Conservation (phyloP, 1,140 invertebrate species). For the Delia radicum region DNA sequence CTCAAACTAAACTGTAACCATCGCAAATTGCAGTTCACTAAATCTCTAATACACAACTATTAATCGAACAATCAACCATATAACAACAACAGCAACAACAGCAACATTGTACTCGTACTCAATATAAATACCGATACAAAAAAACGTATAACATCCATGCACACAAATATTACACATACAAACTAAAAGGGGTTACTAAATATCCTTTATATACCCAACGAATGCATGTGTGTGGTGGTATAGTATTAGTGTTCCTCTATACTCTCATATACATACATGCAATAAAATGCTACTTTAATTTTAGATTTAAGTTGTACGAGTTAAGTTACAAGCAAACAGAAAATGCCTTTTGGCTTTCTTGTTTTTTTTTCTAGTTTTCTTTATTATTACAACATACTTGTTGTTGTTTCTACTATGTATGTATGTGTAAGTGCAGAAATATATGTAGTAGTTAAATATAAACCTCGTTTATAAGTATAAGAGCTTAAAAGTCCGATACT, state of each 20-base stretch:
- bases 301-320: neutral
- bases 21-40: neutral
- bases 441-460: neutral
- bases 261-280: neutral
- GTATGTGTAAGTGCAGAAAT: neutral
- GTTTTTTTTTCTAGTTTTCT: too few species aligned
- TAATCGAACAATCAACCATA: slow-evolving; percentile 13
- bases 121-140: neutral
- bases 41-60: neutral
- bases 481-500: too few species aligned
- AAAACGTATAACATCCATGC: neutral
- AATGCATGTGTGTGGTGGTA: neutral
- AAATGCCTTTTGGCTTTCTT: slow-evolving; percentile 12
- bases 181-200: neutral
- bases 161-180: neutral
- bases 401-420: neutral
- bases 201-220: neutral
- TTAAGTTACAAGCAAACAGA: neutral
- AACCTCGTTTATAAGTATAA: neutral
- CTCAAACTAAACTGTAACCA: neutral
- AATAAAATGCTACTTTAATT: neutral
- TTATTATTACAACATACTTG: neutral
- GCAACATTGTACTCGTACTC: neutral
- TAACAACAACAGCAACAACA: neutral
- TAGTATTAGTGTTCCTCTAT: too few species aligned